Percentiles rank a stretch among this genome's conserved stretches.
Evolutionary conservation across 2,797 vertebrate genomes (phyloP).

Genomic region (Perodicticus potto): DNA sequence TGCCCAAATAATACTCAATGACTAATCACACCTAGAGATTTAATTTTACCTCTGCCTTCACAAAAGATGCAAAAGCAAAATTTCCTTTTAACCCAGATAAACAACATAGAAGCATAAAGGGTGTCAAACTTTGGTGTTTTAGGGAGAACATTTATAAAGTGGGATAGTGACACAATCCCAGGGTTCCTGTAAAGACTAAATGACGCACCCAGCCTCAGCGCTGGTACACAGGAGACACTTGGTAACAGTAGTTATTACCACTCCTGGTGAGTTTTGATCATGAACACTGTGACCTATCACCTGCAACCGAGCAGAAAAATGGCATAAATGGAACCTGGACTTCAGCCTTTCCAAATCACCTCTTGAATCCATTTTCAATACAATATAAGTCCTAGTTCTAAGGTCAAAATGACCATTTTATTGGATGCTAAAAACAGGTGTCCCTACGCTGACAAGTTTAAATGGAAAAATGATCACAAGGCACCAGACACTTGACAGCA

Average conservation of each 20-base stretch:
- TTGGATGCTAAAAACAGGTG: neutral
- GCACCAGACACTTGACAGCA: neutral
- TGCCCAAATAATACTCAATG: neutral
- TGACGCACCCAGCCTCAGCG: fast-evolving
- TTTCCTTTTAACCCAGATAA: neutral
- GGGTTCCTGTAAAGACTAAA: neutral
- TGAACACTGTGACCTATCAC: neutral
- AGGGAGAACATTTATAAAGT: neutral
- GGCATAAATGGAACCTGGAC: neutral
- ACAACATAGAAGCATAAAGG: neutral
- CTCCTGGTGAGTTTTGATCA: neutral
- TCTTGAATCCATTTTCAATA: neutral
- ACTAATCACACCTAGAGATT: neutral
- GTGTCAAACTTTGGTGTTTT: neutral
- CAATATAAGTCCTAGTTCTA: neutral
- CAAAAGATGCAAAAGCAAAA: neutral
- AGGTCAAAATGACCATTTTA: neutral
- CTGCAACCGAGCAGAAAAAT: neutral
- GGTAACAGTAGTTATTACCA: fast-evolving
- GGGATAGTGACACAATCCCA: neutral
- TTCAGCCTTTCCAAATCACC: neutral
- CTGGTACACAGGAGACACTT: fast-evolving
- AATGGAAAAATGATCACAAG: neutral
- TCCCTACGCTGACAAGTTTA: neutral
- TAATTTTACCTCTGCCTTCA: neutral